Conservation (phyloP, 2,797 vertebrate species). For the Chelmon rostratus region DNA sequence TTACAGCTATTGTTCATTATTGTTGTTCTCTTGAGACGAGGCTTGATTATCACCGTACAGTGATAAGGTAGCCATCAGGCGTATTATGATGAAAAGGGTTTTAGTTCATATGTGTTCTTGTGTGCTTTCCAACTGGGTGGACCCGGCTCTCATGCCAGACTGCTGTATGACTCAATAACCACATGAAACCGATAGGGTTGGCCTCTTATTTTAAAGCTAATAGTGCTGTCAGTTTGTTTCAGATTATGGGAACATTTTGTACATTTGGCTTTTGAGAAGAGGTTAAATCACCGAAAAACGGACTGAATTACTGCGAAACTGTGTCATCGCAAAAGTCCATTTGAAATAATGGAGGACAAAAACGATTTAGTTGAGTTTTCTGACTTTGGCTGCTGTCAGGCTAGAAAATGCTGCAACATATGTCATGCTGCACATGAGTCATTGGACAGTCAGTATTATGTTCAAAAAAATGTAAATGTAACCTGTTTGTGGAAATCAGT, state of each 20-base stretch:
- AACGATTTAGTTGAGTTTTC: background rate
- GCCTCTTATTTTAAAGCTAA: constrained; percentile 25
- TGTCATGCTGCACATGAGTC: constrained; percentile 40
- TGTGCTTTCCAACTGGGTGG: constrained; percentile 54
- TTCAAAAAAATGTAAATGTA: background rate
- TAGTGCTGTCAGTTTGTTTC: constrained; percentile 19
- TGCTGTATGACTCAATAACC: constrained; percentile 58
- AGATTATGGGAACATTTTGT: constrained; percentile 29
- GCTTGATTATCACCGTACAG: background rate
- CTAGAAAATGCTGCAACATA: background rate
- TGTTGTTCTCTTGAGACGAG: background rate
- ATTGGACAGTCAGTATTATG: background rate
- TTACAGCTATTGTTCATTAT: background rate
- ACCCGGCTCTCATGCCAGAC: constrained; percentile 34
- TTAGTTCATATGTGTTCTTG: constrained; percentile 23
- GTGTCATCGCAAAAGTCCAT: background rate
- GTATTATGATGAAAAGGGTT: constrained; percentile 13
- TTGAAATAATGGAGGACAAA: constrained; percentile 9
- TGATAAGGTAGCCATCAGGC: background rate
- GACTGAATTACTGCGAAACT: background rate
- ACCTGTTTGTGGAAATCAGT: constrained; percentile 5
- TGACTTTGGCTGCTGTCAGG: constrained; percentile 4
- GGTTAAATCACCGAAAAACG: constrained; percentile 15
- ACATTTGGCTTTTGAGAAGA: constrained; percentile 20
- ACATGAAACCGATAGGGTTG: constrained; percentile 48